Percentiles rank a stretch among this genome's conserved stretches.
These are phyloP conservation scores for Accipiter cooperii DNA, from an alignment of 2,113 vertebrate genomes.

Conservation along the genomic window DNA sequence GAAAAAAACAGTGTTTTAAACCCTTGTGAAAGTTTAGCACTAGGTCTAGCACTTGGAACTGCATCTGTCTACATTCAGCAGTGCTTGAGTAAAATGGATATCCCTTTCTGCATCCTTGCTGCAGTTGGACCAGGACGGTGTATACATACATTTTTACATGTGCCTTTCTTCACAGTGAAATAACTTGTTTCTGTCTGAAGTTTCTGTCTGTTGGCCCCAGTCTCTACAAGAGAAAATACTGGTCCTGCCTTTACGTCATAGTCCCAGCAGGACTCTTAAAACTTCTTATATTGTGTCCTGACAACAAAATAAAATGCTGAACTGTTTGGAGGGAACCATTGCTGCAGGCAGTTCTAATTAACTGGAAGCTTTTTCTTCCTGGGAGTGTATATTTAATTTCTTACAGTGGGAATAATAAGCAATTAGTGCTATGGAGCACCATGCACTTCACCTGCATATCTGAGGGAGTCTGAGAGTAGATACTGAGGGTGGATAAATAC, in stretches of 20 bases:
- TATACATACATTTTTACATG: not conserved
- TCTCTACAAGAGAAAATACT: not conserved
- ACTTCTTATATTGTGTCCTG: not conserved
- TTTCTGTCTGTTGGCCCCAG: not conserved
- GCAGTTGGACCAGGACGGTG: not conserved
- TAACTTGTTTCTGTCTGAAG: not conserved
- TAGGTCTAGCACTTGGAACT: not conserved
- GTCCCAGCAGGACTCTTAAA: conserved; percentile 21
- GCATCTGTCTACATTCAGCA: rapidly evolving
- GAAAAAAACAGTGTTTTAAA: not conserved
- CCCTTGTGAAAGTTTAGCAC: not conserved
- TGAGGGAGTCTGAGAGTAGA: not conserved
- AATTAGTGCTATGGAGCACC: not conserved
- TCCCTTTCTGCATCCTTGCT: not conserved
- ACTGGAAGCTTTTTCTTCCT: not conserved
- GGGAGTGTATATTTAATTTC: not conserved
- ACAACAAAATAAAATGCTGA: conserved; percentile 14
- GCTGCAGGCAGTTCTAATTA: conserved; percentile 32
- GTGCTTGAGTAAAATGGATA: not conserved
- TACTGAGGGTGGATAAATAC: not conserved
- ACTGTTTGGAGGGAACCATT: not conserved
- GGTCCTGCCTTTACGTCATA: not conserved
- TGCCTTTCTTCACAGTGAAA: not conserved
- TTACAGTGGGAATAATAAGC: conserved; percentile 3
- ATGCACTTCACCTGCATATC: not conserved